A percentile compares a stretch with the other conserved stretches of the same genome.
Conservation (phyloP, 1,140 invertebrate species). For the Drosophila seguyi region DNA sequence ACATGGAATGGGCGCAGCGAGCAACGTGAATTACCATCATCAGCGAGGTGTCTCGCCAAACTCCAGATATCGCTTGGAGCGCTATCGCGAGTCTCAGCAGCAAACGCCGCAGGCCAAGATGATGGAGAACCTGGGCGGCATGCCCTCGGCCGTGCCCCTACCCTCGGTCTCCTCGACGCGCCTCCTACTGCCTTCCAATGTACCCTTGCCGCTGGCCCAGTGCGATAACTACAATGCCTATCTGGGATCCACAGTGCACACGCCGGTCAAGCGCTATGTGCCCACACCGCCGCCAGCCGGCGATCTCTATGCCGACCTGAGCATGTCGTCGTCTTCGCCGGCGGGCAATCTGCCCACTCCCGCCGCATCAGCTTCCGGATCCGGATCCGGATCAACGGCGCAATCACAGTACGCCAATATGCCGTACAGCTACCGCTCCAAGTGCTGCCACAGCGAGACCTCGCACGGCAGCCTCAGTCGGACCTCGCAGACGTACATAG, state of each 20-base stretch:
- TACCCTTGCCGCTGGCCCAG: conserved; percentile 49
- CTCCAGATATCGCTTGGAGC: conserved; percentile 65
- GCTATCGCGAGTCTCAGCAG: conserved; percentile 62
- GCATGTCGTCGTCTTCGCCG: conserved; percentile 19
- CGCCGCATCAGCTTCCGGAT: conserved; percentile 2
- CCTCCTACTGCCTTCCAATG: conserved; percentile 56
- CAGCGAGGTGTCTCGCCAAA: conserved; percentile 69
- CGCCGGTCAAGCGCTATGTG: conserved; percentile 83
- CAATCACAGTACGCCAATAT: conserved; percentile 69
- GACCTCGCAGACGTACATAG: conserved; percentile 50
- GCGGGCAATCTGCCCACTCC: conserved; percentile 11
- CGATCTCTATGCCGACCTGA: conserved; percentile 57
- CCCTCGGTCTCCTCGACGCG: conserved; percentile 42
- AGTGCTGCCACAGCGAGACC: conserved; percentile 63
- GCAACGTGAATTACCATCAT: conserved; percentile 29
- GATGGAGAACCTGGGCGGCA: conserved; percentile 25
- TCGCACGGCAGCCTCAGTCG: conserved; percentile 41
- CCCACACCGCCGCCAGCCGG: conserved; percentile 82
- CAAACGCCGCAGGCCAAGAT: conserved; percentile 49
- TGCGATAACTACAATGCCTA: conserved; percentile 73
- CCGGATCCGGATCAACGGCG: conserved; percentile 3
- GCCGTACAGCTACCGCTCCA: conserved; percentile 66
- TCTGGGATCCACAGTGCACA: conserved; percentile 79
- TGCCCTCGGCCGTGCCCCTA: conserved; percentile 24
- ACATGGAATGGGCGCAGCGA: conserved; percentile 19